A percentile compares a stretch with the other conserved stretches of the same genome.
Conservation (phyloP, 2,888 invertebrate genomes). For the Pyrgus malvae region DNA sequence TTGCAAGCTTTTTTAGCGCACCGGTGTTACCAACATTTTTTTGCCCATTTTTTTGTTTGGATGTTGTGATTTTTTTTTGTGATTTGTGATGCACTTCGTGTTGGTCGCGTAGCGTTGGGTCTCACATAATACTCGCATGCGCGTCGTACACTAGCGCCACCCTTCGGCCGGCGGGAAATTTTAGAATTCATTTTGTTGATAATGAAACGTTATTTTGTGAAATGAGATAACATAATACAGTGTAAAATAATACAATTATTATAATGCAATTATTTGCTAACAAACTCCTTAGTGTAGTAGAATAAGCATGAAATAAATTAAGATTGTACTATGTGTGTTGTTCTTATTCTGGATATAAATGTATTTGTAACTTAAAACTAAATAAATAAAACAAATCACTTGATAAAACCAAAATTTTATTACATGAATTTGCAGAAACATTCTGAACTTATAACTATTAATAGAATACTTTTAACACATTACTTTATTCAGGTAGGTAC, state of each 20-base stretch:
- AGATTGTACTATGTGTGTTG: too few species aligned
- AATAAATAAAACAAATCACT: too few species aligned
- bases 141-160: conserved; percentile 34
- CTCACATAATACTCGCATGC: conserved; percentile 60
- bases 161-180: conserved; percentile 22
- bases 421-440: too few species aligned
- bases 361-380: too few species aligned
- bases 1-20: conserved; percentile 83
- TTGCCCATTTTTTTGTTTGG: conserved; percentile 79
- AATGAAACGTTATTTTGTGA: neutral
- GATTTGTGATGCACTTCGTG: conserved; percentile 72
- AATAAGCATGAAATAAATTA: neutral
- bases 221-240: neutral
- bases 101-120: conserved; percentile 57
- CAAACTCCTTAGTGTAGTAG: neutral
- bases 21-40: conserved; percentile 83
- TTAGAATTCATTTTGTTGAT: neutral
- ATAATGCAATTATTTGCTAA: neutral
- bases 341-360: too few species aligned
- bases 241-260: neutral
- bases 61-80: conserved; percentile 79
- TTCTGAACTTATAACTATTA: too few species aligned
- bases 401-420: too few species aligned
- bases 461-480: too few species aligned
- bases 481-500: neutral